Evolutionary conservation across 2,113 vertebrate species (phyloP).

Genomic region (Stigmatopora nigra): DNA sequence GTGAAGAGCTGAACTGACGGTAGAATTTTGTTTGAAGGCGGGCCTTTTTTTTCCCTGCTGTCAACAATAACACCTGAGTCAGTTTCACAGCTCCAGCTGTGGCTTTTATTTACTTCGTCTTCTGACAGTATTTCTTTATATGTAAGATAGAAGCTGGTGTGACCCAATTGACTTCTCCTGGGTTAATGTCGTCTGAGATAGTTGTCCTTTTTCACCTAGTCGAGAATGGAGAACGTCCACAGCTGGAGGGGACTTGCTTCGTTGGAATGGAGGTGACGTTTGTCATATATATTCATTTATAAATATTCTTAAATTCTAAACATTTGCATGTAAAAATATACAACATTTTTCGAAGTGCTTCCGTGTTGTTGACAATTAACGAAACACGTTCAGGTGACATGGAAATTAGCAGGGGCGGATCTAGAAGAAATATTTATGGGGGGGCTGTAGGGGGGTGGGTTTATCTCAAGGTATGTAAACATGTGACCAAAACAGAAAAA

Average conservation of each 20-base stretch:
- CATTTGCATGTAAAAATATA: not conserved
- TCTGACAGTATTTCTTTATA: not conserved
- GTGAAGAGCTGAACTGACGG: not conserved
- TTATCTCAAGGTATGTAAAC: too few species aligned
- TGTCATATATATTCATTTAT: too few species aligned
- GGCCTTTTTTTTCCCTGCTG: slow-evolving; percentile 37
- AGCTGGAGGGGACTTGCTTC: slow-evolving; percentile 10
- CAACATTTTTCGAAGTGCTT: not conserved
- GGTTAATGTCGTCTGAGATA: slow-evolving; percentile 5
- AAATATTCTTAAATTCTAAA: too few species aligned
- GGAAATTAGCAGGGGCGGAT: not conserved
- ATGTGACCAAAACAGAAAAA: too few species aligned
- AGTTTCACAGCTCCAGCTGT: not conserved
- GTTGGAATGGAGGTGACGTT: slow-evolving; percentile 52
- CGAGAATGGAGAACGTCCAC: slow-evolving; percentile 31
- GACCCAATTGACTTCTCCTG: not conserved
- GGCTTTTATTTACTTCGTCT: not conserved
- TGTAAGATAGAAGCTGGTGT: not conserved
- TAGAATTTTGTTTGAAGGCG: slow-evolving; percentile 18
- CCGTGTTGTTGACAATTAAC: not conserved
- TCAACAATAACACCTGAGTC: slow-evolving; percentile 46
- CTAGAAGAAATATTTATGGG: too few species aligned
- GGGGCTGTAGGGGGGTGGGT: too few species aligned
- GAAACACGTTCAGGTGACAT: not conserved
- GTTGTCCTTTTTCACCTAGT: slow-evolving; percentile 16